phyloP scores from a whole-genome alignment of 1,140 invertebrate genomes.

The Proales similis region DNA sequence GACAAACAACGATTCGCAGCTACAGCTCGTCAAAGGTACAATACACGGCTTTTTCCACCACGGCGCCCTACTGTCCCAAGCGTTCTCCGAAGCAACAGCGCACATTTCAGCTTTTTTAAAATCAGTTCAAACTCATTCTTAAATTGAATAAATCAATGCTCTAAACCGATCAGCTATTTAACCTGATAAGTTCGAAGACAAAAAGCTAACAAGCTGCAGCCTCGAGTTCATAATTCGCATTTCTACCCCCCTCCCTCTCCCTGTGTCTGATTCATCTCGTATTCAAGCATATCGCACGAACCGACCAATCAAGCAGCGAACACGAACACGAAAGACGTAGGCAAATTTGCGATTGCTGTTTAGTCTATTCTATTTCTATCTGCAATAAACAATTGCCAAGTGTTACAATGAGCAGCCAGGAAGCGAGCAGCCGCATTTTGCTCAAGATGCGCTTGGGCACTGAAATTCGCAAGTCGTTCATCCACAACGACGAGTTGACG shows the following conservation, averaged over 20 bases:
- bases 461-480: slow-evolving; percentile 17
- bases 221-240: too few relatives aligned
- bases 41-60: slow-evolving; percentile 37
- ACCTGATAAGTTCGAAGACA: too few relatives aligned
- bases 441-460: slow-evolving; percentile 17
- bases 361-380: too few relatives aligned
- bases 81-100: background rate
- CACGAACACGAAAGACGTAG: too few relatives aligned
- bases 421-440: slow-evolving; percentile 8
- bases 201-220: too few relatives aligned
- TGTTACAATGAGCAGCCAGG: background rate
- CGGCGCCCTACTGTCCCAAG: slow-evolving; percentile 3
- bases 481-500: slow-evolving; percentile 25
- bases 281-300: too few relatives aligned
- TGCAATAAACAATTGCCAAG: too few relatives aligned
- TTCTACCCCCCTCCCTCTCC: too few relatives aligned
- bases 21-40: slow-evolving; percentile 3
- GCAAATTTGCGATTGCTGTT: too few relatives aligned
- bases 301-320: too few relatives aligned
- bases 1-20: background rate
- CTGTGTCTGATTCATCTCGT: too few relatives aligned
- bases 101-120: background rate
- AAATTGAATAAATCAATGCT: background rate
- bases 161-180: too few relatives aligned
- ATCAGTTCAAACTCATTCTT: slow-evolving; percentile 2